A percentile compares a stretch with the other conserved stretches of the same genome.
Evolutionary conservation across 2,888 invertebrate species (phyloP).

Genomic region (Belgica antarctica): DNA sequence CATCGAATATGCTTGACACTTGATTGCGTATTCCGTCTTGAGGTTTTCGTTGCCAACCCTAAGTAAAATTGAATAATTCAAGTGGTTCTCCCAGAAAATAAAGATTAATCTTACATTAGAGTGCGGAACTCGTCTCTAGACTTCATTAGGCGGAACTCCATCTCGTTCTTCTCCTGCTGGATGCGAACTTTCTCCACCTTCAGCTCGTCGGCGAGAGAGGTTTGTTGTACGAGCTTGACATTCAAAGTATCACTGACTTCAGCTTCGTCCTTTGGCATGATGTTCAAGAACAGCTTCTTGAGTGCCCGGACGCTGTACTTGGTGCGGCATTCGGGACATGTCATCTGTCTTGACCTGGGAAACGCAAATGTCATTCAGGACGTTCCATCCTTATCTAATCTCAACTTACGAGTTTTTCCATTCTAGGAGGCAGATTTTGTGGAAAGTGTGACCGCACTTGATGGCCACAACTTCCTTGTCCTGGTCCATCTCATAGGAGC

Average conservation of each 20-base stretch:
- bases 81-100: too few relatives aligned
- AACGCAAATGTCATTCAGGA: background rate
- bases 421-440: background rate
- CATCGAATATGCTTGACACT: constrained; percentile 16
- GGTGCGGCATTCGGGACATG: constrained; percentile 32
- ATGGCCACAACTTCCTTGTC: background rate
- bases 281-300: background rate
- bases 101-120: too few relatives aligned
- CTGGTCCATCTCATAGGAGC: background rate
- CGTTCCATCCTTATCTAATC: background rate
- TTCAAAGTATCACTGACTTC: too few relatives aligned
- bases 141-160: too few relatives aligned
- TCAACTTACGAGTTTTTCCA: constrained; percentile 28
- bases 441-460: background rate
- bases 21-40: constrained; percentile 3
- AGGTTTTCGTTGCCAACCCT: too few relatives aligned
- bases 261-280: background rate
- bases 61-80: too few relatives aligned
- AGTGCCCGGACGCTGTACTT: background rate
- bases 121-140: too few relatives aligned
- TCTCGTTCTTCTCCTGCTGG: too few relatives aligned
- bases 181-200: too few relatives aligned
- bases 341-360: background rate
- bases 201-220: too few relatives aligned
- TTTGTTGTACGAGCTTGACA: background rate